Evolutionary conservation across 2,113 vertebrate species (phyloP).

Genomic region (Psephotus haematonotus): DNA sequence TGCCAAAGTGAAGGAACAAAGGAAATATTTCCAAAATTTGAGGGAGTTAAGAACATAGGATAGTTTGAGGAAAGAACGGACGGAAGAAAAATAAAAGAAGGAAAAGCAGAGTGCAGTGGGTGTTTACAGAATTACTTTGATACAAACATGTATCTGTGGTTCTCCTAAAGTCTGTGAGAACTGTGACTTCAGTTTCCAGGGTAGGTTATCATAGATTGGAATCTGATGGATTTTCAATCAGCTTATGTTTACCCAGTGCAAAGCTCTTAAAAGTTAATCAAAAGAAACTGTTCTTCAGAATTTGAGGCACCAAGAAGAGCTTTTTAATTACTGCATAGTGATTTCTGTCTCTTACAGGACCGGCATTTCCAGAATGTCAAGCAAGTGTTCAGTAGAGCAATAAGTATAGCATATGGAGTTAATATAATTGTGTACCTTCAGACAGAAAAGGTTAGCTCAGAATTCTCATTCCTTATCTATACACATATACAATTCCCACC

Average conservation of each 20-base stretch:
- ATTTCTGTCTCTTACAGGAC: slow-evolving; percentile 51
- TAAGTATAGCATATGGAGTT: slow-evolving; percentile 15
- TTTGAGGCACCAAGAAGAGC: slow-evolving; percentile 60
- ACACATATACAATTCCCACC: not conserved
- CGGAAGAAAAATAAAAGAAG: not conserved
- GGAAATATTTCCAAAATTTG: not conserved
- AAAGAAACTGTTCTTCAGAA: slow-evolving; percentile 52
- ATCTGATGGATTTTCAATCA: not conserved
- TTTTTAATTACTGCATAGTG: slow-evolving; percentile 69
- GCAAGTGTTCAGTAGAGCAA: not conserved
- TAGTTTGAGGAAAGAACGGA: not conserved
- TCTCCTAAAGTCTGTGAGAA: not conserved
- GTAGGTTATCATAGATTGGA: not conserved
- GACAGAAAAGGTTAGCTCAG: not conserved
- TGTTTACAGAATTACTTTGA: not conserved
- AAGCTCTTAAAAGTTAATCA: slow-evolving; percentile 32
- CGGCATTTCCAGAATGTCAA: slow-evolving; percentile 36
- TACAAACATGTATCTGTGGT: not conserved
- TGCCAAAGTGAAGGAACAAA: not conserved
- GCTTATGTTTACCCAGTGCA: not conserved
- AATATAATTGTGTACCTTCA: not conserved
- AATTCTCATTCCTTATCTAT: slow-evolving; percentile 13
- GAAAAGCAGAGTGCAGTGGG: not conserved
- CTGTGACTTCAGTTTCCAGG: not conserved
- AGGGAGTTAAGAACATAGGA: not conserved